Evolutionary conservation across 2,888 invertebrate genomes (phyloP), one percentile per base, ranked within the genome.

Genomic region (Apeira syringaria): DNA sequence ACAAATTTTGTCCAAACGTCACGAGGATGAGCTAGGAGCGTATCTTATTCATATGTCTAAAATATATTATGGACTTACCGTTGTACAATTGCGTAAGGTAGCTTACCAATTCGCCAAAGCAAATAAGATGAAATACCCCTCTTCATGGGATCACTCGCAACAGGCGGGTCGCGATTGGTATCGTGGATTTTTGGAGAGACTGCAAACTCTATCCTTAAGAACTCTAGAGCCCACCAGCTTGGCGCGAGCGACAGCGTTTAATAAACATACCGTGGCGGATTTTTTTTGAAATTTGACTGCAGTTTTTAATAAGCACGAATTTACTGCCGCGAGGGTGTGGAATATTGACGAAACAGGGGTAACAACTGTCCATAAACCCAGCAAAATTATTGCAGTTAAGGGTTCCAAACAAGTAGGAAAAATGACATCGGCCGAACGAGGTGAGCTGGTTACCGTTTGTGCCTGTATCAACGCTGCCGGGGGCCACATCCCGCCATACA

Each of bases 361-460:
- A 12, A 46, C 52, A 6, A 56, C 54, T 3, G 56, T 61, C 1
- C 43, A 50, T 9, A 50, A 55, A 28, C 64, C 64, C 0, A 58
- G 53, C 7, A 65, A 63, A 48, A 51, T 59, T 11, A 26, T 63
- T 3, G 59, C 64, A 39, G 3, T 11, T 29, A 47, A 45, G 27
- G 62, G 59, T 5, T 7, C 12, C 5, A 61, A 61, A 24, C 57
- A 47, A 32, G 42, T 49, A 1, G 39, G 43, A 2, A 32, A 38
- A 7, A 37, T 48, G 8, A 50, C 49, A 27, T 50, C 49, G 5
- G 50, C 56, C 0, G 61, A 67, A 39, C 41, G 60, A 22, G 63
- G 60, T 2, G 38, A 39, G 8, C 32, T 50, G n/a, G 45, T 53
- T 0, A 53, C 53, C 1, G 28, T 39, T 12, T 39, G 37, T 10